Percentiles rank a stretch among this genome's conserved stretches.
These are phyloP conservation scores for Mycteria americana DNA, from an alignment of 2,797 vertebrate genomes.

Conservation along the genomic window DNA sequence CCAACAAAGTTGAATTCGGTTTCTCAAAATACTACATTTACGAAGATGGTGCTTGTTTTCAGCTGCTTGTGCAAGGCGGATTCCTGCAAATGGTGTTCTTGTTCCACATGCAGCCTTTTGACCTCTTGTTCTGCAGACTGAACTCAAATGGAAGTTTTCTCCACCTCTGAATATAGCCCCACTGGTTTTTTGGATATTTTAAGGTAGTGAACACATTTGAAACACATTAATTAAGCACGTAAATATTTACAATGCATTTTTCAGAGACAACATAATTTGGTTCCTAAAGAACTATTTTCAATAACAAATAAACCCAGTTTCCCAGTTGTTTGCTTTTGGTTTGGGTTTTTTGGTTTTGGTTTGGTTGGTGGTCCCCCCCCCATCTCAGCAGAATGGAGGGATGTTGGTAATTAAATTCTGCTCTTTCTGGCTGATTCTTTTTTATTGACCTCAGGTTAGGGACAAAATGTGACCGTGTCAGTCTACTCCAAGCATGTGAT, in stretches of 20 bases:
- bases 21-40: neutral
- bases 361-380: neutral
- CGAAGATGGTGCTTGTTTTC: neutral
- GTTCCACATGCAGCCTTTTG: neutral
- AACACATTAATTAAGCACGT: neutral
- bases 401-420: neutral
- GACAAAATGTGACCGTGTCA: constrained; percentile 13
- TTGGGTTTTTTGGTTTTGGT: neutral
- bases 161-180: neutral
- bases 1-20: neutral
- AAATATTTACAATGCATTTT: neutral
- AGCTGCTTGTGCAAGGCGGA: fast-evolving
- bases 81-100: neutral
- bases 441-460: constrained; percentile 3
- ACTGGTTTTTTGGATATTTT: neutral
- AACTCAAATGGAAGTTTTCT: neutral
- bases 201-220: neutral
- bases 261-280: neutral
- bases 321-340: neutral
- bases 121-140: neutral
- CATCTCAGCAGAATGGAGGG: neutral
- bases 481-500: constrained; percentile 15
- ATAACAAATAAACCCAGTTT: neutral
- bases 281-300: neutral
- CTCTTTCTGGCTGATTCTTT: neutral